These are phyloP conservation scores for Mastomys coucha DNA, from an alignment of 2,113 vertebrate genomes.

Conservation along the genomic window DNA sequence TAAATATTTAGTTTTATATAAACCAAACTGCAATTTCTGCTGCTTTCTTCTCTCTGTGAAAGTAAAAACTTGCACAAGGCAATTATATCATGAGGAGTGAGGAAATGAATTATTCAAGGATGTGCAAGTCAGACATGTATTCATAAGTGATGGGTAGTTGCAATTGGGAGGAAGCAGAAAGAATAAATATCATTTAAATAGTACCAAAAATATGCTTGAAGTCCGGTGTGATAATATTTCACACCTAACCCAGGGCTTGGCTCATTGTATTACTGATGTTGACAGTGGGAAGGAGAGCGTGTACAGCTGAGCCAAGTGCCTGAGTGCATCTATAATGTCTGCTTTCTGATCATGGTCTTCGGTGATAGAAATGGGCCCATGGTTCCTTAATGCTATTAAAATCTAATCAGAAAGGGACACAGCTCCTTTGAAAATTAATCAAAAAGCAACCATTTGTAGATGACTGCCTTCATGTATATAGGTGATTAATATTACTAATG, in stretches of 20 bases:
- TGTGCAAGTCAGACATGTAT: neutral
- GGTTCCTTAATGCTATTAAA: neutral
- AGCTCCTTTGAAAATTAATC: neutral
- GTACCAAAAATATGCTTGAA: neutral
- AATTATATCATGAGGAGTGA: neutral
- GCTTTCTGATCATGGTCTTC: neutral
- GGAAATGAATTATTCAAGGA: conserved; percentile 40
- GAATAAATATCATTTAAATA: neutral
- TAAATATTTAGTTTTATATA: conserved; percentile 18
- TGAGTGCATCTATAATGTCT: neutral
- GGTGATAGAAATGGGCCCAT: neutral
- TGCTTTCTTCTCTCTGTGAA: neutral
- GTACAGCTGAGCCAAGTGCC: neutral
- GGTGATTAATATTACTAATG: neutral
- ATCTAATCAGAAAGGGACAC: neutral
- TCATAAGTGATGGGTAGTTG: neutral
- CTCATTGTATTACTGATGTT: neutral
- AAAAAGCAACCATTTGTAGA: conserved; percentile 21
- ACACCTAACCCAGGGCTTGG: neutral
- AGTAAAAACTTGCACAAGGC: conserved; percentile 17
- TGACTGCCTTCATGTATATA: neutral
- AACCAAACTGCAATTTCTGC: neutral
- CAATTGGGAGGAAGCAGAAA: neutral
- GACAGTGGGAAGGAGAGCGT: neutral
- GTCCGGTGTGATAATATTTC: neutral